These are phyloP conservation scores for Drosophila gaucha DNA, from an alignment of 2,888 invertebrate genomes.

Conservation along the genomic window DNA sequence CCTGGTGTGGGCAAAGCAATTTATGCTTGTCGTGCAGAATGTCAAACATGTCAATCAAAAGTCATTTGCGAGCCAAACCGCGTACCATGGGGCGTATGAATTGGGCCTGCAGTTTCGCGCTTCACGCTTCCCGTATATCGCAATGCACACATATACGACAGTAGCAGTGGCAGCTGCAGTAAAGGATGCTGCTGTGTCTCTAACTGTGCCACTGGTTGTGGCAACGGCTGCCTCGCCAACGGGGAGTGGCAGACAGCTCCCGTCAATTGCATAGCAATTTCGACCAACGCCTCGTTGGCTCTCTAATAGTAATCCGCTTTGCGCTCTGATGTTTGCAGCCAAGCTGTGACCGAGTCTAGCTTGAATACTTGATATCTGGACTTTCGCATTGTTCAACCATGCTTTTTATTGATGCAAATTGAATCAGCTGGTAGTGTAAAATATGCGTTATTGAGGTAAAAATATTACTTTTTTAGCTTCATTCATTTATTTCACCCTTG, in stretches of 20 bases:
- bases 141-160: slow-evolving; percentile 15
- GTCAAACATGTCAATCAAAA: slow-evolving; percentile 80
- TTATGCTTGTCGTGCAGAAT: slow-evolving; percentile 75
- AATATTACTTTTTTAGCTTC: too few relatives aligned
- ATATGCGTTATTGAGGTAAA: too few relatives aligned
- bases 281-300: slow-evolving; percentile 29
- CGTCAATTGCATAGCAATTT: slow-evolving; percentile 68
- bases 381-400: slow-evolving; percentile 17
- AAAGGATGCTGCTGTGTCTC: slow-evolving; percentile 13
- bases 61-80: slow-evolving; percentile 63
- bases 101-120: slow-evolving; percentile 33
- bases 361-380: slow-evolving; percentile 4
- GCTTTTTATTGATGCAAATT: slow-evolving; percentile 20
- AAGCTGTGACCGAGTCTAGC: not conserved
- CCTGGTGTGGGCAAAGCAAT: slow-evolving; percentile 46
- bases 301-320: slow-evolving; percentile 35
- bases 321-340: slow-evolving; percentile 1
- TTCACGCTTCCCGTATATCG: slow-evolving; percentile 8
- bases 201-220: slow-evolving; percentile 12
- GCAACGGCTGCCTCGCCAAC: slow-evolving; percentile 12
- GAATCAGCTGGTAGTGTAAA: not conserved
- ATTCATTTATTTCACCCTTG: too few relatives aligned
- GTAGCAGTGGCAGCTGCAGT: slow-evolving; percentile 10
- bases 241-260: slow-evolving; percentile 42
- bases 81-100: slow-evolving; percentile 56